Conservation (phyloP, 1,140 invertebrate genomes). For the Coelopa frigida region DNA sequence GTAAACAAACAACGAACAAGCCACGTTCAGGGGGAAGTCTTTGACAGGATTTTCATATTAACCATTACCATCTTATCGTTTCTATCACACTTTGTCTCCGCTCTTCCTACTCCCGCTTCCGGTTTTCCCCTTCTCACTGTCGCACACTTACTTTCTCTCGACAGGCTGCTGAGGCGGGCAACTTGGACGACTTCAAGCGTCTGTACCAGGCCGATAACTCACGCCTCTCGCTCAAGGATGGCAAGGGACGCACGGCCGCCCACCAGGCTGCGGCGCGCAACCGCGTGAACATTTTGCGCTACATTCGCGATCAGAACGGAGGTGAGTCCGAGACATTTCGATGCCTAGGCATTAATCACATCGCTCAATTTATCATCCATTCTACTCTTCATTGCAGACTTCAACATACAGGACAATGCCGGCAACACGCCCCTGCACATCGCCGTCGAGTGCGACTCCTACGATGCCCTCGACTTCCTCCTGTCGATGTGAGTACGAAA, state of each 20-base stretch:
- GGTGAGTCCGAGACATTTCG: constrained; percentile 49
- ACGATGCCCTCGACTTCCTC: constrained; percentile 64
- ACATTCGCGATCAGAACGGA: constrained; percentile 62
- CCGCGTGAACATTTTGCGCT: constrained; percentile 64
- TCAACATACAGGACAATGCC: constrained; percentile 64
- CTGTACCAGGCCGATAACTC: constrained; percentile 61
- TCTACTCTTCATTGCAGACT: constrained; percentile 52
- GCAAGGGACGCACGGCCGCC: constrained; percentile 61
- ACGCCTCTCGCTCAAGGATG: constrained; percentile 61
- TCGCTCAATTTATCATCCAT: constrained; percentile 3
- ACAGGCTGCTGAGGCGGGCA: constrained; percentile 74
- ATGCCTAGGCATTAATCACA: background rate
- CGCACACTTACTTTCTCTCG: constrained; percentile 19
- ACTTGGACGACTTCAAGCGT: constrained; percentile 68
- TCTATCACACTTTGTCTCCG: too few species aligned
- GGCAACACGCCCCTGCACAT: constrained; percentile 78
- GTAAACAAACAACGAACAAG: too few species aligned
- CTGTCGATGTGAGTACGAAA: constrained; percentile 57
- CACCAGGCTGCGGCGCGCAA: constrained; percentile 74
- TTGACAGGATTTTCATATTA: too few species aligned
- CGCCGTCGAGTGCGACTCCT: constrained; percentile 65
- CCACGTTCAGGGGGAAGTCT: too few species aligned
- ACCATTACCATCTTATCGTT: too few species aligned
- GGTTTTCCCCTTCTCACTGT: too few species aligned
- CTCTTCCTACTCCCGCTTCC: too few species aligned